These are phyloP conservation scores for Leuctra nigra DNA, from an alignment of 2,888 invertebrate genomes.

Conservation along the genomic window DNA sequence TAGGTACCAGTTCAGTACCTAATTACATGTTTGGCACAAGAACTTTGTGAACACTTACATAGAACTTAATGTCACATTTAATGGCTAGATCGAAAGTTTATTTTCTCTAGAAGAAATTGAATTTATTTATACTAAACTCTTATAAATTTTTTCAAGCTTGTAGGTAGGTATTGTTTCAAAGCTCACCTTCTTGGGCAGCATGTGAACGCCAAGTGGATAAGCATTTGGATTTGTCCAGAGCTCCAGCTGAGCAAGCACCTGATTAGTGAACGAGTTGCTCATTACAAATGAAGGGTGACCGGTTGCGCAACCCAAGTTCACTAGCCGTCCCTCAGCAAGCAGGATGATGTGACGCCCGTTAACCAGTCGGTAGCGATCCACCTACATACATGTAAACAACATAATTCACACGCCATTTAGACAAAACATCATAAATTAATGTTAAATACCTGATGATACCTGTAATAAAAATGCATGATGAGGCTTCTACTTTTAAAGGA, in stretches of 20 bases:
- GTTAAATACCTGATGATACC: not conserved
- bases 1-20: not conserved
- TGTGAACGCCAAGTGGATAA: constrained; percentile 85
- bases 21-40: too few species aligned
- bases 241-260: constrained; percentile 98
- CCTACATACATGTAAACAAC: too few species aligned
- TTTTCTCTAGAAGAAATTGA: too few species aligned
- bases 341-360: constrained; percentile 92
- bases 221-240: constrained; percentile 84
- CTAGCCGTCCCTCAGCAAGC: constrained; percentile 92
- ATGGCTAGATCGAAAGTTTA: too few species aligned
- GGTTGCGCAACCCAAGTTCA: constrained; percentile 97
- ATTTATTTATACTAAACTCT: too few species aligned
- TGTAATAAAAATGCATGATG: too few species aligned
- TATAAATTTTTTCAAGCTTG: too few species aligned
- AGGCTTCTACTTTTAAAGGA: too few species aligned
- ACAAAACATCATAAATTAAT: constrained; percentile 9
- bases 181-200: constrained; percentile 79
- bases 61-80: not conserved
- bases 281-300: constrained; percentile 99
- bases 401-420: too few species aligned
- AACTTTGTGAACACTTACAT: not conserved
- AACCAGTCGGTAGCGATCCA: constrained; percentile 80
- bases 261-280: constrained; percentile 99
- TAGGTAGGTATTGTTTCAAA: too few species aligned